A percentile compares a stretch with the other conserved stretches of the same genome.
phyloP scores from a whole-genome alignment of 2,888 invertebrate species.

The Ganaspis brasiliensis region DNA sequence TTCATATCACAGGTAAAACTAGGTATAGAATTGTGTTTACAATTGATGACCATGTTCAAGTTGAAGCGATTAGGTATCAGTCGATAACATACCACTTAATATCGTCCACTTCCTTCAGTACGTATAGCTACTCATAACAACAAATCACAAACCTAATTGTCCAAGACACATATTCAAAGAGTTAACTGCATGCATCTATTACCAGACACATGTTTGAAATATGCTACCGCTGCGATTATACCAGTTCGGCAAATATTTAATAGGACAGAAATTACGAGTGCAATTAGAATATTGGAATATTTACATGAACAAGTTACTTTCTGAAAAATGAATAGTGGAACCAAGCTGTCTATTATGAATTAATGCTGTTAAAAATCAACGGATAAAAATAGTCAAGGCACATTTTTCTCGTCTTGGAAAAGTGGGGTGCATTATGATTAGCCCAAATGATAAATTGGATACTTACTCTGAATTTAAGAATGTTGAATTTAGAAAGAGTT shows the following conservation, averaged over 20 bases:
- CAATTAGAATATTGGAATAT: constrained; percentile 8
- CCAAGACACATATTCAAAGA: not conserved
- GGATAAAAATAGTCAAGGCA: no score
- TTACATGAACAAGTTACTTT: not conserved
- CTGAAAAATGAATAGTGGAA: not conserved
- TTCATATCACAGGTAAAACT: no score
- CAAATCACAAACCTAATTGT: constrained; percentile 24
- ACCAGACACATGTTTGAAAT: not conserved
- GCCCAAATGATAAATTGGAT: no score
- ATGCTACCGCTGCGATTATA: not conserved
- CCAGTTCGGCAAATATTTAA: not conserved
- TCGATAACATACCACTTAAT: constrained; percentile 16
- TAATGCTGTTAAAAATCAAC: not conserved
- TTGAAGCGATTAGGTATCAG: constrained; percentile 5
- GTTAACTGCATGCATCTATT: constrained; percentile 32
- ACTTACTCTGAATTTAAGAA: no score
- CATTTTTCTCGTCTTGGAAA: no score
- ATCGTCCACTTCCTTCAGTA: constrained; percentile 4
- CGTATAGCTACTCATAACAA: not conserved
- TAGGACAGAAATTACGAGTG: not conserved
- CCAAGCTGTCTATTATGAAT: not conserved
- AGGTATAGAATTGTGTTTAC: no score
- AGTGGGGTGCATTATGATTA: no score
- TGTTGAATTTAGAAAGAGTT: no score
- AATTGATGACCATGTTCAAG: constrained; percentile 28